Evolutionary conservation across 2,888 invertebrate genomes (phyloP).

Genomic region (Platycheirus rosarum): DNA sequence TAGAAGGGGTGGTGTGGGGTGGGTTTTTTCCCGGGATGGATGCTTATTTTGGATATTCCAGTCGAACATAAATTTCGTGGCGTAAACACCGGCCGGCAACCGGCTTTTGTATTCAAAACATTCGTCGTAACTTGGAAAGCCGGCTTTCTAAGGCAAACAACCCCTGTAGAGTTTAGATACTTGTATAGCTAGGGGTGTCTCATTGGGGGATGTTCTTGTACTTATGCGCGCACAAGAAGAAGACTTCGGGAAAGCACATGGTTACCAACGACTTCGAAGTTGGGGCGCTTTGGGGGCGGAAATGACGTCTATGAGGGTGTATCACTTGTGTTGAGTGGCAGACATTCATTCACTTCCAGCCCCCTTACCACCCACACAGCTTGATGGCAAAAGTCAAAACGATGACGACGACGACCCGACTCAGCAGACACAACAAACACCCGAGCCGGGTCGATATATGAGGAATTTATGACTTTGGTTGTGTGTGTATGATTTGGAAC

Average conservation of each 20-base stretch:
- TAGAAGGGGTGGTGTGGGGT: neutral
- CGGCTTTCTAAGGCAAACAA: constrained; percentile 66
- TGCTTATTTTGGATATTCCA: constrained; percentile 40
- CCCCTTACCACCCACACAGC: constrained; percentile 15
- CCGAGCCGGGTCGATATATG: constrained; percentile 68
- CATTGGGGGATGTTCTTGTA: constrained; percentile 54
- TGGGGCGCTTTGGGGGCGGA: constrained; percentile 5
- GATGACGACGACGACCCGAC: constrained; percentile 47
- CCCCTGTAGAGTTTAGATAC: constrained; percentile 35
- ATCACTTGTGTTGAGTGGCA: constrained; percentile 47
- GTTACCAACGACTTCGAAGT: constrained; percentile 1
- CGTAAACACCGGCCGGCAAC: constrained; percentile 41
- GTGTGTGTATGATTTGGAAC: neutral
- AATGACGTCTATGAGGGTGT: constrained; percentile 36
- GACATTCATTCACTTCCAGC: constrained; percentile 69
- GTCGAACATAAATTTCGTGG: constrained; percentile 20
- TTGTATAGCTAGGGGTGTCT: neutral
- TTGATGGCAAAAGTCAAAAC: constrained; percentile 60
- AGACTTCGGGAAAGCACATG: constrained; percentile 40
- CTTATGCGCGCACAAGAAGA: constrained; percentile 14
- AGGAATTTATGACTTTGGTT: constrained; percentile 50
- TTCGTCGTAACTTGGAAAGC: constrained; percentile 19
- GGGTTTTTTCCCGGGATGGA: constrained; percentile 12
- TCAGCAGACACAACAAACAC: constrained; percentile 70
- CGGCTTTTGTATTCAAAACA: constrained; percentile 58